Evolutionary conservation across 2,797 vertebrate species (phyloP).

Genomic region (Rhinatrema bivittatum): DNA sequence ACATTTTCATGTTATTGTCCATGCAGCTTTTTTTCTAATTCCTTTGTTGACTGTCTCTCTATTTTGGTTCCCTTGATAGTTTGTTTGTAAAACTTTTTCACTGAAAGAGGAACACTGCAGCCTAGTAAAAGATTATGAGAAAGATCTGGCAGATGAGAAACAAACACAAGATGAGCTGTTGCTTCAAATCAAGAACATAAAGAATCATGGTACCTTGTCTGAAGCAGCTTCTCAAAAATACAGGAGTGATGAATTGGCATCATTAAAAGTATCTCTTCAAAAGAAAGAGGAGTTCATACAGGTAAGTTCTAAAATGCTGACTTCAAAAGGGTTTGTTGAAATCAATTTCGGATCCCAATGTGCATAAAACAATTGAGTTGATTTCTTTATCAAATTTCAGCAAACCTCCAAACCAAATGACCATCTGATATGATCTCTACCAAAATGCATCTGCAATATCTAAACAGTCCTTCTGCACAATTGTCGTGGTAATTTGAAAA

Average conservation of each 20-base stretch:
- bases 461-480: too few species aligned
- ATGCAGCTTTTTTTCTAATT: too few species aligned
- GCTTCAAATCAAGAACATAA: constrained; percentile 25
- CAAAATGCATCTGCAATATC: too few species aligned
- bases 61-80: too few species aligned
- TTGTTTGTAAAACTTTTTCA: neutral
- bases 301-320: constrained; percentile 30
- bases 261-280: neutral
- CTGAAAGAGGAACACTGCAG: constrained; percentile 36
- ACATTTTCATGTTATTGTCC: too few species aligned
- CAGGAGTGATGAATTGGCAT: constrained; percentile 11
- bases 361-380: too few species aligned
- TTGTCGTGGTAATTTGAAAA: too few species aligned
- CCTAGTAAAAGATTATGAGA: constrained; percentile 28
- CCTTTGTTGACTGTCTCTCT: neutral
- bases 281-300: constrained; percentile 12
- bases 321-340: too few species aligned
- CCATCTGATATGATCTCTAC: too few species aligned
- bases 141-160: constrained; percentile 38
- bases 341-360: too few species aligned
- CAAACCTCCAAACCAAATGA: too few species aligned
- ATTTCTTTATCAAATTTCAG: too few species aligned
- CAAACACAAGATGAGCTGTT: constrained; percentile 41
- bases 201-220: constrained; percentile 4
- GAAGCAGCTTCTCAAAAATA: constrained; percentile 8